These are phyloP conservation scores for Paradoxurus hermaphroditus DNA, from an alignment of 2,113 vertebrate genomes.

Conservation along the genomic window DNA sequence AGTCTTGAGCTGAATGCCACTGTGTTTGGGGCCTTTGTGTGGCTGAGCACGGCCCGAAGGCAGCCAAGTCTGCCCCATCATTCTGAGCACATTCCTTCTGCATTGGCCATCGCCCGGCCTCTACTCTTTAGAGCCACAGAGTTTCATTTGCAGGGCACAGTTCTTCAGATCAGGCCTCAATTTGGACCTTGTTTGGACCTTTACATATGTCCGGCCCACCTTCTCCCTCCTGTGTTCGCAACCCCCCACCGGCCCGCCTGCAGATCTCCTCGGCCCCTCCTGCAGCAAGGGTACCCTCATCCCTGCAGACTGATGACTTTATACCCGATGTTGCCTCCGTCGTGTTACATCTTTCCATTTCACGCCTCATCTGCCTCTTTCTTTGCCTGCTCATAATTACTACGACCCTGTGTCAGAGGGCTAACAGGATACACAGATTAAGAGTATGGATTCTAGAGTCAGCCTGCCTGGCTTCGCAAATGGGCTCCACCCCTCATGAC, in stretches of 20 bases:
- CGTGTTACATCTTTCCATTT: not conserved
- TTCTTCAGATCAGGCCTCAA: not conserved
- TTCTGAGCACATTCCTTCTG: not conserved
- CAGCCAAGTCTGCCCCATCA: not conserved
- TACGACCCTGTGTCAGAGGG: not conserved
- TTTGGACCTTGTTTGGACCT: not conserved
- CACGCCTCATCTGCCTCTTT: not conserved
- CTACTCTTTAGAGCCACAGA: not conserved
- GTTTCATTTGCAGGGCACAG: rapidly evolving
- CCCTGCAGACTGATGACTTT: not conserved
- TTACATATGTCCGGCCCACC: not conserved
- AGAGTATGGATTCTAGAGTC: not conserved
- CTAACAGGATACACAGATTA: not conserved
- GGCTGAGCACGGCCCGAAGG: constrained; percentile 23
- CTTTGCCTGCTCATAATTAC: not conserved
- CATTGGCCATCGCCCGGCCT: not conserved
- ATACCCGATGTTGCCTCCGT: not conserved
- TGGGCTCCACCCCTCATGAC: not conserved
- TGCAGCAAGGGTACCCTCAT: rapidly evolving
- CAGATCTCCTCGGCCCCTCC: not conserved
- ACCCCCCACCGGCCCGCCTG: rapidly evolving
- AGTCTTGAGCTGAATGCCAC: not conserved
- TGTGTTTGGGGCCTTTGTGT: constrained; percentile 69
- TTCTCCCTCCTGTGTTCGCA: not conserved
- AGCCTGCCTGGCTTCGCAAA: not conserved